phyloP scores from a whole-genome alignment of 2,797 vertebrate species.

The Mormyrops attenuatus region DNA sequence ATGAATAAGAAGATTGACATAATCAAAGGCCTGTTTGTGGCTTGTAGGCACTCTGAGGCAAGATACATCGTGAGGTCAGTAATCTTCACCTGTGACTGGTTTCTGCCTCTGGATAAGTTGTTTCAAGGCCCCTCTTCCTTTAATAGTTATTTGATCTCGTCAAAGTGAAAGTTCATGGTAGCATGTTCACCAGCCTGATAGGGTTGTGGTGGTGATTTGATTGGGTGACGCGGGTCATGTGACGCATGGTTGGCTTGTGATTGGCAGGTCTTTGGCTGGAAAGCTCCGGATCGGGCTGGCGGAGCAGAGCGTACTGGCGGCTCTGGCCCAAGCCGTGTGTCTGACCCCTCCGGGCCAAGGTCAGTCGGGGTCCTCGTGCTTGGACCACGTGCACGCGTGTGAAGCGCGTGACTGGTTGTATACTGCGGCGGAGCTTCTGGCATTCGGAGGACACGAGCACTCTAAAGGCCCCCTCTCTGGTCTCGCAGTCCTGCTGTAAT shows the following conservation, averaged over 20 bases:
- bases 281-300: conserved; percentile 85
- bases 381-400: conserved; percentile 27
- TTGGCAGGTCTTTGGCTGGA: conserved; percentile 76
- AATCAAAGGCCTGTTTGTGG: conserved; percentile 87
- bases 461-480: background rate
- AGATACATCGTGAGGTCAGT: conserved; percentile 80
- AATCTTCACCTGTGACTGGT: background rate
- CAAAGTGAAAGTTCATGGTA: background rate
- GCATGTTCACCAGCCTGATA: background rate
- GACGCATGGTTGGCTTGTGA: conserved; percentile 13
- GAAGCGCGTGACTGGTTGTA: conserved; percentile 28
- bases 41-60: conserved; percentile 83
- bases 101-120: background rate
- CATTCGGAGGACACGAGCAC: too few relatives aligned
- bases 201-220: background rate
- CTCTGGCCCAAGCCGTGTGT: conserved; percentile 76
- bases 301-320: conserved; percentile 77
- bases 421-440: background rate
- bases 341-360: conserved; percentile 81
- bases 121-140: background rate
- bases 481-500: background rate
- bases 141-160: background rate
- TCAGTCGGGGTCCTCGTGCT: conserved; percentile 16
- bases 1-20: conserved; percentile 89
- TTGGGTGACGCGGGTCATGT: background rate